A percentile compares a stretch with the other conserved stretches of the same genome.
These are phyloP conservation scores for Pristiophorus japonicus DNA, from an alignment of 2,113 vertebrate genomes.

Conservation along the genomic window DNA sequence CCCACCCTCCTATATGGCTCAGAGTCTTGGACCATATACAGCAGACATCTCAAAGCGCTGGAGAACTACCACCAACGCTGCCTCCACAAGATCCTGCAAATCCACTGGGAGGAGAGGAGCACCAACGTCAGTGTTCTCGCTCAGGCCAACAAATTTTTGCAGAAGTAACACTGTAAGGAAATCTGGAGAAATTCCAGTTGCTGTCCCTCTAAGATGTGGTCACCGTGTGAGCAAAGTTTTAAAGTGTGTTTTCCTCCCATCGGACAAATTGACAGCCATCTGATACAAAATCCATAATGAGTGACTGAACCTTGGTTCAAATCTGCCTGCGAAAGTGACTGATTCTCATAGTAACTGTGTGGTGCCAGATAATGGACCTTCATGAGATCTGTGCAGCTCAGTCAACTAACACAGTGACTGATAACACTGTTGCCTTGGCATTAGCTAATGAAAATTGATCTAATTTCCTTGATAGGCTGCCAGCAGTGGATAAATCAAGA, in stretches of 20 bases:
- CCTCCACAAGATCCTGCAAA: too few relatives aligned
- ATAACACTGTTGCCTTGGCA: background rate
- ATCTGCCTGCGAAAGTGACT: too few relatives aligned
- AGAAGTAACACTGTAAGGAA: background rate
- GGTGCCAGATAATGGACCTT: background rate
- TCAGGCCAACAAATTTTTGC: too few relatives aligned
- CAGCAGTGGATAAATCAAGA: background rate
- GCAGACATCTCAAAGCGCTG: too few relatives aligned
- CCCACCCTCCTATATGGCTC: too few relatives aligned
- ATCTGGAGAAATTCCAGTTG: background rate
- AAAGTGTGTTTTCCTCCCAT: background rate
- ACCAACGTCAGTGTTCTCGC: too few relatives aligned
- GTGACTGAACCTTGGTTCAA: too few relatives aligned
- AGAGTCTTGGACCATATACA: too few relatives aligned
- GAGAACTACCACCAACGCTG: too few relatives aligned
- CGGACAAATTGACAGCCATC: background rate
- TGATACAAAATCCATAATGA: background rate
- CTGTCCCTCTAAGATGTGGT: background rate
- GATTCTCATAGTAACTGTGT: background rate
- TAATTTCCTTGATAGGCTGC: background rate
- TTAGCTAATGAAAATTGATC: slow-evolving; percentile 17
- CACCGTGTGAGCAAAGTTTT: background rate
- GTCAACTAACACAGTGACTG: background rate
- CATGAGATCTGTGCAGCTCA: background rate
- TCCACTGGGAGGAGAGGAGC: too few relatives aligned